Conservation (phyloP, 2,888 invertebrate species). For the Monopis laevigella region DNA sequence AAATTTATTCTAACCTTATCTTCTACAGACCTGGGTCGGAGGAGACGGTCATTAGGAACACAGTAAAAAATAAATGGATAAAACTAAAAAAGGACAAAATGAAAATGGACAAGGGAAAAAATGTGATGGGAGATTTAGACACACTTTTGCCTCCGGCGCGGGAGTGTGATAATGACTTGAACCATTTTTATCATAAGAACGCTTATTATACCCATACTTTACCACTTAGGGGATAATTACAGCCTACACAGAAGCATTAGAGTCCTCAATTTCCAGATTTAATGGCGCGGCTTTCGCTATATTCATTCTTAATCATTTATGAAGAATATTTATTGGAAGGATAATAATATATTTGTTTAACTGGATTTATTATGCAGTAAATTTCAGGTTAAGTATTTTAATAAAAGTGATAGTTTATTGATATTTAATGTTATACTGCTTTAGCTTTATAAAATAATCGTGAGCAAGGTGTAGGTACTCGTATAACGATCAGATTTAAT, state of each 20-base stretch:
- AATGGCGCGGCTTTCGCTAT: too few species aligned
- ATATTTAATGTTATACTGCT: too few species aligned
- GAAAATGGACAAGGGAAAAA: constrained; percentile 3
- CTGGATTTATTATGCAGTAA: not conserved
- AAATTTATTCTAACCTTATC: constrained; percentile 14
- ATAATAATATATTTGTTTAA: not conserved
- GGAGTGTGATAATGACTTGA: not conserved
- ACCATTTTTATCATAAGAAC: not conserved
- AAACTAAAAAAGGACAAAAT: constrained; percentile 8
- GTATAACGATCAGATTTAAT: too few species aligned
- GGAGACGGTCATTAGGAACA: constrained; percentile 14
- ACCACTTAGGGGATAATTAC: not conserved
- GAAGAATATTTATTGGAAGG: too few species aligned
- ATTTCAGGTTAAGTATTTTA: not conserved
- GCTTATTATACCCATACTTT: not conserved
- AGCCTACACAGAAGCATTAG: not conserved
- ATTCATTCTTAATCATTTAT: too few species aligned
- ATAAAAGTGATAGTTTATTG: too few species aligned
- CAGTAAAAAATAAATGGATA: constrained; percentile 15
- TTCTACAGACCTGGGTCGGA: constrained; percentile 11
- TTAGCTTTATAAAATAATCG: too few species aligned
- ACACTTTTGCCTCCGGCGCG: not conserved
- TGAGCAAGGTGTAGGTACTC: too few species aligned
- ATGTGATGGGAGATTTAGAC: constrained; percentile 7
- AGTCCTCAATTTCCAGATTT: not conserved